A percentile compares a stretch with the other conserved stretches of the same genome.
Evolutionary conservation across 2,888 invertebrate genomes (phyloP).

Genomic region (Scaptomyza parva): DNA sequence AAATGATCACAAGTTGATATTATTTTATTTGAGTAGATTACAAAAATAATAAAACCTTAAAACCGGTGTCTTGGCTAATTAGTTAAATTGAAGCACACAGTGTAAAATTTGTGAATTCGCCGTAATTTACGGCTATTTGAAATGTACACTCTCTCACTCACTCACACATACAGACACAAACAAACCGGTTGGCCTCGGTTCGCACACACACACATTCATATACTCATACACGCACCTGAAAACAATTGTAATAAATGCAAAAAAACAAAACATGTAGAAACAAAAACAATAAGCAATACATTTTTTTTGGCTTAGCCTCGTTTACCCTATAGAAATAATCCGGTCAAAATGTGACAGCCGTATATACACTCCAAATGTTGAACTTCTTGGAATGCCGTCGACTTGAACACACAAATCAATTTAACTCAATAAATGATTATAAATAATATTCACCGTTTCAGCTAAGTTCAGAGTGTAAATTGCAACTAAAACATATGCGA

Average conservation of each 20-base stretch:
- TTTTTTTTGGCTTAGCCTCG: conserved; percentile 18
- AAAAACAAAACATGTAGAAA: conserved; percentile 6
- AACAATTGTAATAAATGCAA: conserved; percentile 39
- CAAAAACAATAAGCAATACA: conserved; percentile 17
- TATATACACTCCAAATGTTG: background rate
- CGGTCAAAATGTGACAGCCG: conserved; percentile 18
- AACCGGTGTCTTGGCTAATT: conserved; percentile 36
- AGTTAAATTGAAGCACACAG: conserved; percentile 12
- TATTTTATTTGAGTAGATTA: background rate
- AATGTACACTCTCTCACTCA: conserved; percentile 1
- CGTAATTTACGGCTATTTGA: conserved; percentile 22
- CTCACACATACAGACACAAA: conserved; percentile 14
- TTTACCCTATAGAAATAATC: conserved; percentile 33
- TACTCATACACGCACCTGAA: conserved; percentile 13
- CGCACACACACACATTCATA: conserved; percentile 4
- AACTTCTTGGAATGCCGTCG: conserved; percentile 9
- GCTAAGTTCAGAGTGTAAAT: conserved; percentile 38
- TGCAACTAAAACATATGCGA: conserved; percentile 1
- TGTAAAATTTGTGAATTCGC: conserved; percentile 33
- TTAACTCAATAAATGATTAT: background rate
- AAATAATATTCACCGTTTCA: conserved; percentile 10
- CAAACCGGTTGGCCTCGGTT: conserved; percentile 57
- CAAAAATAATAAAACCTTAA: background rate
- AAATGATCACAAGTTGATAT: background rate
- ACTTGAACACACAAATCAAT: background rate